Percentiles rank a stretch among this genome's conserved stretches.
Evolutionary conservation across 1,140 invertebrate genomes (phyloP).

Genomic region (Plodia interpunctella): DNA sequence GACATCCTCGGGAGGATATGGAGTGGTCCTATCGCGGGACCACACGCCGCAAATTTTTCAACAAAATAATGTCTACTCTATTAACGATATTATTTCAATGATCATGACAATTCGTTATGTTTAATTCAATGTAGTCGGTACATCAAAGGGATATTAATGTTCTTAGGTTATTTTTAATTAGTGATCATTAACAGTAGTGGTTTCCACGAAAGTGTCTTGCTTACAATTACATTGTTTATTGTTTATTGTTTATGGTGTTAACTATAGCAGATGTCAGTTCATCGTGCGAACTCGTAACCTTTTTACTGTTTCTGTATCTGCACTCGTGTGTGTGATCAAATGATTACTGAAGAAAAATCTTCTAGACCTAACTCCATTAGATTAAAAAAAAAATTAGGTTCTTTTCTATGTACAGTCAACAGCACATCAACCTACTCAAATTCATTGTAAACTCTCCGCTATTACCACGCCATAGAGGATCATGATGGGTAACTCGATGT

Average conservation of each 20-base stretch:
- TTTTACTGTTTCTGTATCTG: background rate
- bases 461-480: too few species aligned
- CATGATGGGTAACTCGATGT: too few species aligned
- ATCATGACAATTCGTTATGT: background rate
- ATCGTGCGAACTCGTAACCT: constrained; percentile 2
- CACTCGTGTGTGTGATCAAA: too few species aligned
- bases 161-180: constrained; percentile 10
- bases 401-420: too few species aligned
- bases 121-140: background rate
- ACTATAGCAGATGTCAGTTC: background rate
- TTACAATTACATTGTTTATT: background rate
- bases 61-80: background rate
- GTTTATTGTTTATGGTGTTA: background rate
- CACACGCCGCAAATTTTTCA: too few species aligned
- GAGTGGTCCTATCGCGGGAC: too few species aligned
- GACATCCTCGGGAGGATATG: too few species aligned
- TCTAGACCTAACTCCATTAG: too few species aligned
- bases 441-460: too few species aligned
- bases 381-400: too few species aligned
- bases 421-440: too few species aligned
- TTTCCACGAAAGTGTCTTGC: background rate
- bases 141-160: background rate
- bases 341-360: too few species aligned
- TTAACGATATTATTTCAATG: background rate
- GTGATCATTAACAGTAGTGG: background rate